phyloP scores from a whole-genome alignment of 1,140 invertebrate genomes.

The Leptinotarsa undecemlineata region DNA sequence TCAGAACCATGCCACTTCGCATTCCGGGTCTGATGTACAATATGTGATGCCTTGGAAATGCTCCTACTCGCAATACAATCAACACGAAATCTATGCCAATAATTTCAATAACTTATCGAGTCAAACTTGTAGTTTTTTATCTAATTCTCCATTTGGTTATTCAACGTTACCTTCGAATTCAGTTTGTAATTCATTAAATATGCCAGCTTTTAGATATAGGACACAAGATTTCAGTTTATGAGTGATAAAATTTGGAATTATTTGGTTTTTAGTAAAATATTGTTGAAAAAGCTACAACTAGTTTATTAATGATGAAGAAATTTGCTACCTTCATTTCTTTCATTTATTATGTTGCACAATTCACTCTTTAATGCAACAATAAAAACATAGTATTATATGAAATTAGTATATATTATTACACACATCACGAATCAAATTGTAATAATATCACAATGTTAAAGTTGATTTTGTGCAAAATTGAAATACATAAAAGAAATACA shows the following conservation, averaged over 20 bases:
- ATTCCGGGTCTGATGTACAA: slow-evolving; percentile 44
- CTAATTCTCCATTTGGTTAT: slow-evolving; percentile 48
- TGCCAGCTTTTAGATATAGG: slow-evolving; percentile 41
- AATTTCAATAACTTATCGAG: slow-evolving; percentile 37
- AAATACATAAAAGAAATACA: no score
- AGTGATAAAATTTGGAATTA: not conserved
- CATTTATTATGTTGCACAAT: no score
- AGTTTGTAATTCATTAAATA: slow-evolving; percentile 40
- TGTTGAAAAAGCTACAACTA: no score
- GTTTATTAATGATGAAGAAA: no score
- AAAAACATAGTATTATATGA: no score
- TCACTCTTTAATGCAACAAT: no score
- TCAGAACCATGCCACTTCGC: slow-evolving; percentile 34
- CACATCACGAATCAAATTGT: no score
- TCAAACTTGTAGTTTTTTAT: slow-evolving; percentile 45
- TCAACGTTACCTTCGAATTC: slow-evolving; percentile 34
- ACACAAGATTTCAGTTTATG: slow-evolving; percentile 43
- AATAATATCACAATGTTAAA: no score
- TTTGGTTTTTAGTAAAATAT: no score
- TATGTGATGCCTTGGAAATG: slow-evolving; percentile 53
- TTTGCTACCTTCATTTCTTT: no score
- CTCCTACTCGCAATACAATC: slow-evolving; percentile 45
- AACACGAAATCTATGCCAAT: slow-evolving; percentile 47
- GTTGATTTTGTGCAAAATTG: no score
- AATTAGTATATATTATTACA: no score